Evolutionary conservation across 2,113 vertebrate species (phyloP), one percentile per base, ranked within the genome.

Genomic region (Cervus canadensis): DNA sequence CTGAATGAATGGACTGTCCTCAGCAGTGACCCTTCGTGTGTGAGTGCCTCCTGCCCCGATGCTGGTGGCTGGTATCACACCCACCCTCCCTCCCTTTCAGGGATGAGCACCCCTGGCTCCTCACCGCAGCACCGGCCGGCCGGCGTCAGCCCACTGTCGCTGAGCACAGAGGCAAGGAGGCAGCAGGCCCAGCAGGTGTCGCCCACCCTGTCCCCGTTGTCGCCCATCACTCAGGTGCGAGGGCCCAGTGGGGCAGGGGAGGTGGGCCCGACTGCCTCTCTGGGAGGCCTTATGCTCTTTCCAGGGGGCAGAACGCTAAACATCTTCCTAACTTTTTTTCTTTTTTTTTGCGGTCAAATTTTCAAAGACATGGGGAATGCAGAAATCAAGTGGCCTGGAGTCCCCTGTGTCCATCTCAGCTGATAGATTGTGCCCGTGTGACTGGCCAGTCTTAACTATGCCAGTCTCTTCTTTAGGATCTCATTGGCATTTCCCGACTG

Each of bases 181-280:
- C 99, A 99, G 9, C 99, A 99, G 95, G 97, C 99, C 1, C 99
- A 99, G 98, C 99, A 99, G 40, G 99, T 99, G 97, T 99, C 99
- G 11, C 99, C 99, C 82, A 99, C 99, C 2, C 99, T 99, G 13
- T 99, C 99, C 95, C 99, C 99, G 2, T 98, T 99, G 57, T 99
- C 99, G 43, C 99, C 99, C 79, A 99, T 99, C 85, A 99, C 99
- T 94, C 99, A 99, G 99, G 99, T 99, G 98, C 95, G 93, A 59
- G 1, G 82, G 16, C 0, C 0, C 5, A 16, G 90, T 19, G 87
- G 71, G 85, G 40, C 14, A 17, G 56, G 78, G 81, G 36, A 12
- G 28, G 40, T 1, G 23, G 26, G 25, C 30, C 30, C 11, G 2
- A n/a, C 30, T 40, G 28, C 13, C 59, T 52, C 30, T 43, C 7